phyloP scores from a whole-genome alignment of 2,888 invertebrate genomes.

The Parnassius apollo region DNA sequence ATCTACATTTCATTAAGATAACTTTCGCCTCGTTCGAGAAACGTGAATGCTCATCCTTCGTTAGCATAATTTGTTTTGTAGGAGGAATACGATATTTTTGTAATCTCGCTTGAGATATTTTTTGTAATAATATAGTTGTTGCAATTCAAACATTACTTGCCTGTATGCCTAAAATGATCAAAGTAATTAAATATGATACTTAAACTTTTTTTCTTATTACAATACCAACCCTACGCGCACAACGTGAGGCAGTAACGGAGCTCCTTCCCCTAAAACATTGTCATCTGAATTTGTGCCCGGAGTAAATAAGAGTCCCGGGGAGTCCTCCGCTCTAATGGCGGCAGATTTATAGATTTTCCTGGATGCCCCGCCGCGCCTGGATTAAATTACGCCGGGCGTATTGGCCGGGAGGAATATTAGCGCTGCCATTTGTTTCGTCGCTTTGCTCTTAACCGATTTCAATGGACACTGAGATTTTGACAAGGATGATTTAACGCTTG shows the following conservation, averaged over 20 bases:
- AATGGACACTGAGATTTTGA: constrained; percentile 48
- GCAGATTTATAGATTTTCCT: constrained; percentile 81
- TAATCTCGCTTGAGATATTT: too few relatives aligned
- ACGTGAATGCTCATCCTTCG: too few relatives aligned
- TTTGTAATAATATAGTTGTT: too few relatives aligned
- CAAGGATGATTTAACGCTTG: constrained; percentile 20
- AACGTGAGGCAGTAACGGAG: constrained; percentile 68
- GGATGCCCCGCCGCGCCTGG: constrained; percentile 73
- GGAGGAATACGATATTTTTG: too few relatives aligned
- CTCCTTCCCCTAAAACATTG: constrained; percentile 81
- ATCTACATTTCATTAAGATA: too few relatives aligned
- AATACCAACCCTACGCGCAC: constrained; percentile 55
- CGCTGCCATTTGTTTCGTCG: constrained; percentile 72
- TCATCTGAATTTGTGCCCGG: constrained; percentile 81
- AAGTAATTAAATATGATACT: too few relatives aligned
- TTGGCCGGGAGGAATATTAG: constrained; percentile 77
- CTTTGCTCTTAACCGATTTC: constrained; percentile 61
- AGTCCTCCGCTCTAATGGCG: constrained; percentile 74
- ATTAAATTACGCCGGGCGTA: constrained; percentile 78
- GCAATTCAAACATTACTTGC: too few relatives aligned
- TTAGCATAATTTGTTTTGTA: too few relatives aligned
- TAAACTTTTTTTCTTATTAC: background rate
- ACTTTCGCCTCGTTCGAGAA: too few relatives aligned
- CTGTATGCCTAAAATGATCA: too few relatives aligned
- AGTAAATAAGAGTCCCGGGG: constrained; percentile 81